Base-by-base conservation (phyloP, 1,140 invertebrate species). In the Dendroctonus ponderosae region DNA sequence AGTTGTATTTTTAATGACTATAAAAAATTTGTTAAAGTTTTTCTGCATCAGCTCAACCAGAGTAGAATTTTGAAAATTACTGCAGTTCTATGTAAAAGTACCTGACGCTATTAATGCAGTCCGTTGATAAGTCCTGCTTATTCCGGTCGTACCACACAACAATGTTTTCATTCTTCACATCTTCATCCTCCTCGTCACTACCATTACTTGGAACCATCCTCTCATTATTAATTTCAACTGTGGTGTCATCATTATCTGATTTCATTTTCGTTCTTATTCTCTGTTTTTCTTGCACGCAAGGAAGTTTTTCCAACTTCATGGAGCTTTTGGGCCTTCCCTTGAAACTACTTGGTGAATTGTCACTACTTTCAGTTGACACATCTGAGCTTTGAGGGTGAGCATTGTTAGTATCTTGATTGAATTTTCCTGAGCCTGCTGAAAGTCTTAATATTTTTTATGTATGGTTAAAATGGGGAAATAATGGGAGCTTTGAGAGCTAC, bases 221-320 rank as follows among this genome's bases (percentile, higher is more conserved):
- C n/a, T 1, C 26, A 26, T 26, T 26, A 26, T 26, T 26, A 26
- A 26, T 26, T 26, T 26, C 26, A 26, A 1, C 26, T 26, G 26
- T 26, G 26, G 26, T 26, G 1, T 26, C 26, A 26, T 26, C 1
- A 26, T 26, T 26, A 3, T 39, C 62, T 7, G 11, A 6, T 37
- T 50, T 57, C 53, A 60, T 52, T 66, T 48, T 67, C 37, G 14
- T 39, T 26, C 15, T 53, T 11, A 48, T 57, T n/a, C 9, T 66
- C 12, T 59, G 46, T 59, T 60, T 66, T 39, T 66, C 62, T 39
- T 7, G 7, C 5, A 66, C 41, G 12, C 8, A 5, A 6, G 50
- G 50, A 9, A 69, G 37, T 38, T 71, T 71, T 66, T 69, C 70
- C 39, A 69, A 46, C 48, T 54, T 66, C 7, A 63, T 9, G 3